phyloP scores from a whole-genome alignment of 2,888 invertebrate species.

The Luperina testacea region DNA sequence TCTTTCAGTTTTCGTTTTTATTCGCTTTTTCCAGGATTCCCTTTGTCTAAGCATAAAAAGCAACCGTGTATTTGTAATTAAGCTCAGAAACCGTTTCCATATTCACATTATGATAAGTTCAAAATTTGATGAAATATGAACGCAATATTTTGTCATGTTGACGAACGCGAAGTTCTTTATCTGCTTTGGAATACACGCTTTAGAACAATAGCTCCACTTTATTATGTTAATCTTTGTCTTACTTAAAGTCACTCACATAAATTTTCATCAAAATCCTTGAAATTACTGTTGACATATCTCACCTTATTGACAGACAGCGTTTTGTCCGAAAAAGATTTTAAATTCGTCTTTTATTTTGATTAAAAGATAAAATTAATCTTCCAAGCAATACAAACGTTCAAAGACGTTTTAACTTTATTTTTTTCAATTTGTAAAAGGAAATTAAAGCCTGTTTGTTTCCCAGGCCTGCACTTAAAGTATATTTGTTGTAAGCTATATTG shows the following conservation, averaged over 20 bases:
- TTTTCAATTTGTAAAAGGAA: conserved; percentile 79
- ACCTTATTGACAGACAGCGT: conserved; percentile 11
- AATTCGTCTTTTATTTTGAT: conserved; percentile 24
- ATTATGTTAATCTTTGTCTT: too few species aligned
- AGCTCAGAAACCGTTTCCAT: not conserved
- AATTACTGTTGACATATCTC: not conserved
- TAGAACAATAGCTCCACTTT: too few species aligned
- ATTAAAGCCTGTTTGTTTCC: conserved; percentile 78
- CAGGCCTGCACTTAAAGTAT: conserved; percentile 75
- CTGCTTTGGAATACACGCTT: too few species aligned
- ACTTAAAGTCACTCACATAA: too few species aligned
- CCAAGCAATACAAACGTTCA: conserved; percentile 38
- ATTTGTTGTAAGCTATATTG: conserved; percentile 78
- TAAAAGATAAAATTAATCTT: conserved; percentile 44
- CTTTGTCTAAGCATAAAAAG: conserved; percentile 19
- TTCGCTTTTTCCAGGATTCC: not conserved
- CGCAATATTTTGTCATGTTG: too few species aligned
- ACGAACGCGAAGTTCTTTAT: too few species aligned
- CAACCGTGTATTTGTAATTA: conserved; percentile 11
- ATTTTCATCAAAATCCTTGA: not conserved
- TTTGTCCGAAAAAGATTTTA: not conserved
- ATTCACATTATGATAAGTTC: not conserved
- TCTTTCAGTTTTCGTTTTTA: conserved; percentile 19
- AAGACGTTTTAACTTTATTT: conserved; percentile 61
- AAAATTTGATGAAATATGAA: too few species aligned